Evolutionary conservation across 1,140 invertebrate species (phyloP), one percentile per base, ranked within the genome.

Genomic region (Eumeta japonica): DNA sequence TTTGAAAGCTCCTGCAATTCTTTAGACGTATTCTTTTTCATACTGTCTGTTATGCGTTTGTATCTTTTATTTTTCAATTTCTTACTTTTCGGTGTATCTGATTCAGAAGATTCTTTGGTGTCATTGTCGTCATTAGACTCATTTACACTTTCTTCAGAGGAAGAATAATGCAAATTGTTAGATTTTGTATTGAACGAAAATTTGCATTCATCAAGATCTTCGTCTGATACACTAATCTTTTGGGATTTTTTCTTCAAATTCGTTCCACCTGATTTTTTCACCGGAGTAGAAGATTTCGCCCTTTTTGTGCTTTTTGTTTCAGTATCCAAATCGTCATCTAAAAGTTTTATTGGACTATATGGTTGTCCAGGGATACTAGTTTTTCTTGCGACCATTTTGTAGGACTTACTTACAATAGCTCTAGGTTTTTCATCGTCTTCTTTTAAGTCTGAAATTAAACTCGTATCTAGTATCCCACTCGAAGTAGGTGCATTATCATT

Each of bases 321-420:
- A 10, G 33, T 20, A 27, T 28, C 16, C 36, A 49, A 33, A 32
- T 74, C 66, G 40, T 65, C 54, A 16, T 71, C 66, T 37, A 62
- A 48, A 48, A 70, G 66, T 45, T 66, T 61, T 3, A 64, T 68
- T 3, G 70, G 66, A 35, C 66, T 71, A 45, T 71, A 74, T 19
- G 70, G 70, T 51, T 66, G 70, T 32, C 70, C 70, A 9, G 67
- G 72, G 19, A 74, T 60, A 39, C 67, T 74, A 4, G 67, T 71
- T 55, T 74, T 74, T 35, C 70, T 45, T 33, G 67, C 67, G 1
- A 74, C 67, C 70, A 74, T 74, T 57, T 72, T 74, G 45, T 74
- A 74, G 12, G 70, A 74, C 43, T 74, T 74, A 35, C 70, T 72
- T 3, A 74, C 61, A 31, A 74, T 71, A 19, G 62, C 63, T 49